A percentile compares a stretch with the other conserved stretches of the same genome.
Evolutionary conservation across 2,797 vertebrate genomes (phyloP).

Genomic region (Anabas testudineus): DNA sequence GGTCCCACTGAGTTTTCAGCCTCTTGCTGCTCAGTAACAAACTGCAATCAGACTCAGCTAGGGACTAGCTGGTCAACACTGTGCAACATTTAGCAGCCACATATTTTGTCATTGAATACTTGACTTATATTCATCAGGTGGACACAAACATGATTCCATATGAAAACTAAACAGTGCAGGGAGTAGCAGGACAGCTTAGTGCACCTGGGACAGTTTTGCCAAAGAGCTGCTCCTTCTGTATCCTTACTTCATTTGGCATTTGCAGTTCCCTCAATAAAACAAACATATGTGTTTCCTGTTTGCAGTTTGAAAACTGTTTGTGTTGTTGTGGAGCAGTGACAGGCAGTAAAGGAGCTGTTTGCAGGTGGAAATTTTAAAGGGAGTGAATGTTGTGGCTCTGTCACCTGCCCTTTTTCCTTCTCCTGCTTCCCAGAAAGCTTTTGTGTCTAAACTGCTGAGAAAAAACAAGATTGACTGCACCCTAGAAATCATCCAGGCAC

Average conservation of each 20-base stretch:
- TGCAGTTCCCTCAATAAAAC: not conserved
- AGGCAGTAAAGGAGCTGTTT: constrained; percentile 10
- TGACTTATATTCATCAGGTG: too few relatives aligned
- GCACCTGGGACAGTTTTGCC: not conserved
- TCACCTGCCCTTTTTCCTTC: constrained; percentile 54
- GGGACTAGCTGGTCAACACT: too few relatives aligned
- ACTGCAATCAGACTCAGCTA: too few relatives aligned
- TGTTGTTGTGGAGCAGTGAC: not conserved
- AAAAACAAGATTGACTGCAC: too few relatives aligned
- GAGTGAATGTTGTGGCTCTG: constrained; percentile 18
- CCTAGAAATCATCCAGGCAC: too few relatives aligned
- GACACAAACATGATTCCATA: too few relatives aligned
- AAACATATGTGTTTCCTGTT: not conserved
- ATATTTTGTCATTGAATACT: too few relatives aligned
- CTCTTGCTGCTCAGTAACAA: too few relatives aligned
- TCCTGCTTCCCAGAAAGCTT: constrained; percentile 9
- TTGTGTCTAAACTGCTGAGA: too few relatives aligned
- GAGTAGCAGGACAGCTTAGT: not conserved
- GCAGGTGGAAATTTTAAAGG: constrained; percentile 36
- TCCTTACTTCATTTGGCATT: not conserved
- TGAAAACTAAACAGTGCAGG: too few relatives aligned
- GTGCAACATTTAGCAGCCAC: too few relatives aligned
- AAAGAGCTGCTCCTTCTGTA: not conserved
- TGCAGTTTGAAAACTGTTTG: not conserved
- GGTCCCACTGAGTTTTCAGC: too few relatives aligned